Evolutionary conservation across 2,113 vertebrate genomes (phyloP).

Genomic region (Galbula dea): DNA sequence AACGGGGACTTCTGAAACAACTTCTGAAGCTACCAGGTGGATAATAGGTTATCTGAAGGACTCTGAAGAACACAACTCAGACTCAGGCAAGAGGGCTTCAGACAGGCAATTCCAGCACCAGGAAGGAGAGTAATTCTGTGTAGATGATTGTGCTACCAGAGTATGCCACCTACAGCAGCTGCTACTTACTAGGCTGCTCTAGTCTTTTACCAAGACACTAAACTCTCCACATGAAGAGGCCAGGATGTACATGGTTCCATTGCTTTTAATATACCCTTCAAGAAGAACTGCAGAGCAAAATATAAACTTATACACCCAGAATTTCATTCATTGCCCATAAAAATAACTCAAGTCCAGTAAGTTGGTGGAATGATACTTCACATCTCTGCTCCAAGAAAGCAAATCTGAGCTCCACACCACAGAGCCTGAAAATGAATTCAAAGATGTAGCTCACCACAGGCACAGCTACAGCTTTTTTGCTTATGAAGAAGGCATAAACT

Average conservation of each 20-base stretch:
- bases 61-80: background rate
- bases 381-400: background rate
- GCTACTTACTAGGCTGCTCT: background rate
- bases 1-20: background rate
- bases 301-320: background rate
- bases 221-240: background rate
- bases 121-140: background rate
- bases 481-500: background rate
- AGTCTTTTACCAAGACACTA: background rate
- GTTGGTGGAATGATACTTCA: background rate
- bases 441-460: background rate
- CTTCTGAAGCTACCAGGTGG: background rate
- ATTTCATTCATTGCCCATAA: background rate
- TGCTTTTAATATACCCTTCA: background rate
- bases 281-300: background rate
- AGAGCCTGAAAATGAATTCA: background rate
- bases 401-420: background rate
- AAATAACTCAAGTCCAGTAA: background rate
- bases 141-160: background rate
- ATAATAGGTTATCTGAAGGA: background rate
- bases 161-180: background rate
- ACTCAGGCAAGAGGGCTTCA: background rate
- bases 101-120: background rate
- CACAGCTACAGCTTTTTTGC: background rate
- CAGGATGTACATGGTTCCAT: background rate